Base-by-base conservation (phyloP, 2,888 invertebrate genomes). In the Nineta flava region DNA sequence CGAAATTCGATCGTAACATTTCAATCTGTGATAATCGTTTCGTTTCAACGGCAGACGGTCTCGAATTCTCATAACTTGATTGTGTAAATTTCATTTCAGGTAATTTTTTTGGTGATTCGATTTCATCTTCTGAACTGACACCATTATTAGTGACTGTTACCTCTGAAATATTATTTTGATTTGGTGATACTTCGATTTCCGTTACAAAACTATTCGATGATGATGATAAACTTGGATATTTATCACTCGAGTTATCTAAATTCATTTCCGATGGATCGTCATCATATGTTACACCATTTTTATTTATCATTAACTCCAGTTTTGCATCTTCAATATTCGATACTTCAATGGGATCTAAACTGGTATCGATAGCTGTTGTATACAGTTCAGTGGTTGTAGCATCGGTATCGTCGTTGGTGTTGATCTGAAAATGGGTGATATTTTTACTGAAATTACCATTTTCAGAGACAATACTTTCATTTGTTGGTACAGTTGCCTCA, bases 161-260 rank as follows among this genome's bases (percentile, higher is more conserved):
- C 53, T 66, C 65, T 50, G 66, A 63, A 35, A 64, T 63, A 51
- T 59, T 57, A 50, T 66, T 65, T 48, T 62, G 53, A 67, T 70
- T 68, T 13, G 77, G 75, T 2, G 76, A 66, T 0, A 83, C 83
- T 65, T 83, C 80, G 51, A 84, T 84, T 66, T 84, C 84, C 40
- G 83, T 84, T 32, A 84, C 73, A 59, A 73, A 63, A 34, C 65
- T 66, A 10, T 67, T 65, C 0, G 64, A 61, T 15, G 61, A 60
- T 4, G 58, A 57, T 32, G 60, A 56, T 53, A 44, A 57, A 26
- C 15, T n/a, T 38, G 44, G 44, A 3, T 19, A 44, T 13, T n/a
- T 21, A 13, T 44, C 26, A 21, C 19, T 44, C 4, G 26, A 26
- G 9, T 26, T 26, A 44, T 44, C 19, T n/a, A 26, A 44, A 26